A percentile compares a stretch with the other conserved stretches of the same genome.
phyloP scores from a whole-genome alignment of 1,140 invertebrate species.

The Zophobas atratus region DNA sequence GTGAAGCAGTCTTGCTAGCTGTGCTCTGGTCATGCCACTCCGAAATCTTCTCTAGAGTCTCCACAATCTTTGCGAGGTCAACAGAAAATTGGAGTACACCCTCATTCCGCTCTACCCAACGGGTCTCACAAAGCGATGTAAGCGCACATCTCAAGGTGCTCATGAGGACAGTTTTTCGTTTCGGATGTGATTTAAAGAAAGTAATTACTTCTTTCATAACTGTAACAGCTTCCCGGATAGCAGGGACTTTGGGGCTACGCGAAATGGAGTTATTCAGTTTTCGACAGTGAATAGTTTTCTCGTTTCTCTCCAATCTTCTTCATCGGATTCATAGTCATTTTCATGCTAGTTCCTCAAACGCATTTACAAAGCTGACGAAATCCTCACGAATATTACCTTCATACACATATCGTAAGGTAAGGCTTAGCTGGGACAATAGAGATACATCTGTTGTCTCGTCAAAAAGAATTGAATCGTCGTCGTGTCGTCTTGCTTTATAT shows the following conservation, averaged over 20 bases:
- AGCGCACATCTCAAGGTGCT: neutral
- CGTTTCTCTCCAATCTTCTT: neutral
- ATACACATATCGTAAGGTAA: neutral
- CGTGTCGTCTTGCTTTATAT: slow-evolving; percentile 11
- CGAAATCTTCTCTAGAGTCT: slow-evolving; percentile 13
- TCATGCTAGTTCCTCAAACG: neutral
- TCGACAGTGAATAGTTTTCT: neutral
- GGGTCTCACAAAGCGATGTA: slow-evolving; percentile 12
- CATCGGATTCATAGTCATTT: slow-evolving; percentile 4
- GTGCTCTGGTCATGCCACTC: slow-evolving; percentile 13
- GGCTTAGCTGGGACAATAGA: neutral
- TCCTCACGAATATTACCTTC: slow-evolving; percentile 24
- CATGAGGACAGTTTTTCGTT: slow-evolving; percentile 4
- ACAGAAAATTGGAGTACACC: slow-evolving; percentile 4
- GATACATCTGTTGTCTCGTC: slow-evolving; percentile 25
- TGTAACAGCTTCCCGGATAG: neutral
- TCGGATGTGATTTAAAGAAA: slow-evolving; percentile 2
- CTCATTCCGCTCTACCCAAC: slow-evolving; percentile 23
- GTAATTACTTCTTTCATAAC: slow-evolving; percentile 22
- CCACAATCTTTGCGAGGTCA: slow-evolving; percentile 9
- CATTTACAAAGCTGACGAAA: slow-evolving; percentile 14
- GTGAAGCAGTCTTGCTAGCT: neutral
- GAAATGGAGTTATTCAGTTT: slow-evolving; percentile 13
- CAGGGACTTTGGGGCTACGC: neutral
- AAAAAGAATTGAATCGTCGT: neutral